Evolutionary conservation across 2,888 invertebrate species (phyloP), one percentile per base, ranked within the genome.

Genomic region (Drosophila emarginata): DNA sequence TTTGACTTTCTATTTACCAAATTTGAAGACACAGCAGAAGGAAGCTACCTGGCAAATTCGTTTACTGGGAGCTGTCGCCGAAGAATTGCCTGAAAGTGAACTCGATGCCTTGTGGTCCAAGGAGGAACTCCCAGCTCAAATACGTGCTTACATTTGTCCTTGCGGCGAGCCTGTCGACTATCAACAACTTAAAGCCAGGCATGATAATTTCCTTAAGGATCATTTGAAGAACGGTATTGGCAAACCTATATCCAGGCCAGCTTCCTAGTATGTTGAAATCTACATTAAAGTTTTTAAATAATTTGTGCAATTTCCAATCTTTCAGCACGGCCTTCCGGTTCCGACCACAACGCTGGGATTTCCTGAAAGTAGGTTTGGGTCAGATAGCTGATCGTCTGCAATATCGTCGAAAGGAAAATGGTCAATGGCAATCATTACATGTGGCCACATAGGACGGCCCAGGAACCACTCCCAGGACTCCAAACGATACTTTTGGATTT

Each of bases 321-420:
- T 58, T 3, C 64, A 91, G 91, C 66, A 91, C 91, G 28, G 91
- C 83, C 7, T 90, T 91, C 28, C 87, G 89, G 61, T 82, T 91
- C n/a, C 53, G 80, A 11, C 80, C 91, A 1, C 77, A 80, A 32
- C 72, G 77, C 15, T 90, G 91, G 84, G 92, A 91, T 51, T 91
- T 91, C 60, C 87, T 91, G n/a, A 90, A 88, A 40, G 76, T 83
- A 3, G 79, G 82, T 32, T 7, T 53, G 1, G 70, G 75, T 9
- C 67, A 79, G 59, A 88, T 91, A 15, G 90, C 89, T n/a, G 92
- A 91, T 77, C 86, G 91, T 14, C 67, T 91, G 9, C 86, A 90
- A 53, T 91, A 91, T 65, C 83, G 85, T 3, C 15, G 15, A 50
- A 39, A 4, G 51, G 45, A 45, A 45, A 45, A 65, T 52, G 75